Conservation (phyloP, 2,113 vertebrate genomes). For the Melospiza georgiana region DNA sequence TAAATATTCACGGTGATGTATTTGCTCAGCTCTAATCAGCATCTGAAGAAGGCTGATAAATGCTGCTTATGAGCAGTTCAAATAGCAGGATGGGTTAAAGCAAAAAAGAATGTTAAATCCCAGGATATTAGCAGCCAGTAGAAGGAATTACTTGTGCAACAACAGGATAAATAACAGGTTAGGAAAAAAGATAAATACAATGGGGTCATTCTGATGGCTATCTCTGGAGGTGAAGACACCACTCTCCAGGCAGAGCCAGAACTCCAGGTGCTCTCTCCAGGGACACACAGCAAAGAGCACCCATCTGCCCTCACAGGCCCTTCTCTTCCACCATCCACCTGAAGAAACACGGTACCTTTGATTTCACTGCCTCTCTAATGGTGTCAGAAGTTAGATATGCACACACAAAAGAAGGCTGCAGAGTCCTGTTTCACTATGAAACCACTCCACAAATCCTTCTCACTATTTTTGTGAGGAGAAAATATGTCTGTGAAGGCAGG, state of each 20-base stretch:
- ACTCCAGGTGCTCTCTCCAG: neutral
- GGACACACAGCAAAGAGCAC: neutral
- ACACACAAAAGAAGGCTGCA: neutral
- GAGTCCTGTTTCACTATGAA: neutral
- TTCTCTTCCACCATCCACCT: neutral
- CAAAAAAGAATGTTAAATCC: neutral
- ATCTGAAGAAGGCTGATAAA: neutral
- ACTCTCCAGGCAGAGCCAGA: neutral
- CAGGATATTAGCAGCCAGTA: neutral
- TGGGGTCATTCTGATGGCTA: neutral
- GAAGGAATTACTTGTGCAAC: neutral
- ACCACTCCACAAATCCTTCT: neutral
- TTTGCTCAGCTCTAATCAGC: neutral
- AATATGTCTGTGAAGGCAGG: neutral
- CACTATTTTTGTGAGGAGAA: neutral
- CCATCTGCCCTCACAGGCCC: neutral
- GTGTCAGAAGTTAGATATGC: neutral
- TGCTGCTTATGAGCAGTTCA: neutral
- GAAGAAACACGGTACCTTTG: neutral
- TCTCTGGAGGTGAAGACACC: neutral
- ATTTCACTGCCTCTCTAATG: neutral
- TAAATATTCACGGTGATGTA: neutral
- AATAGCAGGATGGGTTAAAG: neutral
- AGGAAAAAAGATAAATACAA: neutral
- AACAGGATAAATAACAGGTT: neutral